Evolutionary conservation across 2,888 invertebrate species (phyloP).

Genomic region (Caenorhabditis sp.): DNA sequence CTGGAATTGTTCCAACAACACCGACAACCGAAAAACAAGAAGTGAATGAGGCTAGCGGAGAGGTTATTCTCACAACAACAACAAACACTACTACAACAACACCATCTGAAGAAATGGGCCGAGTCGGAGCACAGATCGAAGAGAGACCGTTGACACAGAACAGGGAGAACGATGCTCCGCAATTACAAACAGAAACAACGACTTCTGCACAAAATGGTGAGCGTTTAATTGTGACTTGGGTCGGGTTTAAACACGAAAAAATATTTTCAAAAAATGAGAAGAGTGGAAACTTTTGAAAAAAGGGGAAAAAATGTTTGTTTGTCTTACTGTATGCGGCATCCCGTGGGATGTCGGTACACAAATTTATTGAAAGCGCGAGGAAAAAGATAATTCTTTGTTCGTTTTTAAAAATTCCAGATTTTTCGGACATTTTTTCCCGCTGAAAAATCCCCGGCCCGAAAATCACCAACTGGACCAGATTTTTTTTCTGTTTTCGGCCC

Average conservation of each 20-base stretch:
- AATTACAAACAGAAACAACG: background rate
- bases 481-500: too few relatives aligned
- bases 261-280: background rate
- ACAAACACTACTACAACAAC: conserved; percentile 1
- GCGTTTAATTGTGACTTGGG: background rate
- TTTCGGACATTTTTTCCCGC: too few relatives aligned
- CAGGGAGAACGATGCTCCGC: background rate
- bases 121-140: conserved; percentile 4
- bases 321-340: too few relatives aligned
- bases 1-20: conserved; percentile 15
- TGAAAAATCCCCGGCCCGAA: too few relatives aligned
- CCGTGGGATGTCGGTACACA: too few relatives aligned
- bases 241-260: background rate
- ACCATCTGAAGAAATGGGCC: background rate
- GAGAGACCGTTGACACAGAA: conserved; percentile 28
- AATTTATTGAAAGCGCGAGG: too few relatives aligned
- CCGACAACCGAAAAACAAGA: background rate
- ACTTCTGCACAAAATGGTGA: background rate
- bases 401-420: too few relatives aligned
- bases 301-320: too few relatives aligned
- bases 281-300: too few relatives aligned
- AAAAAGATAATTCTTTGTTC: too few relatives aligned
- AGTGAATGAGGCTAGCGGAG: conserved; percentile 15
- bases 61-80: conserved; percentile 15
- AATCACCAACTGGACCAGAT: too few relatives aligned